Evolutionary conservation across 2,113 vertebrate species (phyloP), one percentile per base, ranked within the genome.

Genomic region (Pseudorectes ferrugineus): DNA sequence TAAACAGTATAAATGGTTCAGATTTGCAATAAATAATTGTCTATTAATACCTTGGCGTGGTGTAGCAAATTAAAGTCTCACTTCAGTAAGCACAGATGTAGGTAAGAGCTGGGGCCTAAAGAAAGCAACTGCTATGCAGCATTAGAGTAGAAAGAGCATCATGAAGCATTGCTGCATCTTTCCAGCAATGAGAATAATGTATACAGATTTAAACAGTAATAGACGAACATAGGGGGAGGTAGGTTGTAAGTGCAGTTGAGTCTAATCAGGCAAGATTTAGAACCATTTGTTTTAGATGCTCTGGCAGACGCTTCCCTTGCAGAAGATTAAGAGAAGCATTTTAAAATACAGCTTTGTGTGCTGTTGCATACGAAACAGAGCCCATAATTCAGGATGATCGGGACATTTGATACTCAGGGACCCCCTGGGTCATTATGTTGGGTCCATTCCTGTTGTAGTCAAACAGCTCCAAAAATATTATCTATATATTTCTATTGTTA

Each of bases 11-110:
- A 98, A 98, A 98, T 98, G 98, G 97, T 98, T 97, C 97, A 96
- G 97, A 98, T 98, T 98, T 99, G 98, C 98, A 98, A 98, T 98
- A 98, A 99, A 98, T 98, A 99, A 99, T 98, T 98, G 98, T 98
- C 98, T 98, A 98, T 99, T 98, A 98, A 98, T 98, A 98, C 97
- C 96, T 95, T 97, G 97, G 98, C 98, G 61, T 98, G 98, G 97
- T 97, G 97, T 97, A 98, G 98, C 98, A 98, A 99, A 99, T 98
- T 96, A 98, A 98, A 98, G 98, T 98, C 97, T 97, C 97, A 97
- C 98, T 98, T 97, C 97, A 98, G 95, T 98, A 97, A 98, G 97
- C 98, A 98, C 97, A 98, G 98, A 98, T 98, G 97, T 97, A 98
- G 95, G 97, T 97, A 96, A 93, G 93, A 92, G 38, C 97, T 95